Evolutionary conservation across 2,797 vertebrate species (phyloP), one percentile per base, ranked within the genome.

Genomic region (Neosilurus hyrtlii): DNA sequence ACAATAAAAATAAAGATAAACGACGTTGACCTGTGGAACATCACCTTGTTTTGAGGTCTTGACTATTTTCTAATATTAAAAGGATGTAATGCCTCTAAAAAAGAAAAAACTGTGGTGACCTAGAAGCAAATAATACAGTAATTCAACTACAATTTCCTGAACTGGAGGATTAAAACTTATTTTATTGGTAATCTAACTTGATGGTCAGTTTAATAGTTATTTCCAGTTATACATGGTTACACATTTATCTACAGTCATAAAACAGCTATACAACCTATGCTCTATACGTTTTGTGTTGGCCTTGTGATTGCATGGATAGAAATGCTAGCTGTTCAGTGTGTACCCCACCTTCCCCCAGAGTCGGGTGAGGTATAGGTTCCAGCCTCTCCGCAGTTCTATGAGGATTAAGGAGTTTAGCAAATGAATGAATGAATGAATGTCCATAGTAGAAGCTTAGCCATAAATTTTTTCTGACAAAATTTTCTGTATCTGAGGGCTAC

Each of bases 21-120:
- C 6, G 8, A 71, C 11, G 5, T 63, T 79, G 43, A 11, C n/a
- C 22, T 51, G 15, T 9, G 52, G 15, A 52, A 51, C 24, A n/a
- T 63, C 26, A 9, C 22, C 22, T 22, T 52, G n/a, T 68, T 52
- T 74, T 73, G 9, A 56, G 24, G 24, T 26, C 14, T 54, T 54
- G 7, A 72, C 0, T 37, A 16, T 52, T 61, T 37, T 92, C 4
- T 24, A n/a, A 49, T 62, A 62, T 49, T 43, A 62, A 62, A 63
- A 16, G 22, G 43, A n/a, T 76, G 43, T 6, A 59, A 43, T 43
- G 30, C 22, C 7, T n/a, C 20, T 24, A 15, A 62, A 77, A 76
- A 52, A 20, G 20, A 57, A 18, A 2, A 20, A 35, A 35, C 11
- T 35, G 10, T 22, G 57, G 57, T 22, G 49, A 15, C 11, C 22